Base-by-base conservation (phyloP, 2,888 invertebrate species). In the Entomobrya proxima region DNA sequence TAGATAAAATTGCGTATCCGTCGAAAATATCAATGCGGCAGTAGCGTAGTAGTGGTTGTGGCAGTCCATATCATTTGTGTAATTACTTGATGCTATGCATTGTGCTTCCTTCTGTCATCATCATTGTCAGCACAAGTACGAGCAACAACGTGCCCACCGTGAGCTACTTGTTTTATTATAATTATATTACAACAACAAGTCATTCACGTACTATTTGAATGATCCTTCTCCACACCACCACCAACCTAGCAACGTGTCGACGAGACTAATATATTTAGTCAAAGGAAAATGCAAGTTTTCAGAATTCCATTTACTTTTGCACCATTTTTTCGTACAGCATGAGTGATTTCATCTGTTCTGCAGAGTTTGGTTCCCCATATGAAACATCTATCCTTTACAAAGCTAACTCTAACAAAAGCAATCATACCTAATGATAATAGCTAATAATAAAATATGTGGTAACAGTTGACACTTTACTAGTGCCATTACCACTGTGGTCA, bases 161-260 rank as follows among this genome's bases (percentile, higher is more conserved):
- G 84, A 84, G 77, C 77, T 77, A 77, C 84, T 84, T 84, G 84
- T 64, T 52, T 75, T 75, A 52, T 75, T 27, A 47, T 52, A 74
- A 74, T 74, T 74, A 74, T 74, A 21, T 74, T 52, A 52, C 47
- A 24, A 32, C 50, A 74, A 15, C 52, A 3, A 50, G 21, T 21
- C 32, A 52, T 24, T 35, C 15, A 18, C 27, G 30, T 67, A 4
- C 47, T 69, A 44, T 21, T 44, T 27, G 44, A 40, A 24, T 24
- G 18, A 61, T 61, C n/a, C 32, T 47, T 67, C 13, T n/a, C 37
- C 18, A 67, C n/a, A 47, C 15, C 5, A 2, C 13, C n/a, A 15
- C n/a, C 47, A 47, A 9, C 7, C 15, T 47, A 47, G 2, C 69
- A 27, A 44, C 40, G 44, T 44, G 44, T 69, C 44, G 69, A 69